A percentile compares a stretch with the other conserved stretches of the same genome.
These are phyloP conservation scores for Calosoma granatense DNA, from an alignment of 1,140 invertebrate genomes.

Conservation along the genomic window DNA sequence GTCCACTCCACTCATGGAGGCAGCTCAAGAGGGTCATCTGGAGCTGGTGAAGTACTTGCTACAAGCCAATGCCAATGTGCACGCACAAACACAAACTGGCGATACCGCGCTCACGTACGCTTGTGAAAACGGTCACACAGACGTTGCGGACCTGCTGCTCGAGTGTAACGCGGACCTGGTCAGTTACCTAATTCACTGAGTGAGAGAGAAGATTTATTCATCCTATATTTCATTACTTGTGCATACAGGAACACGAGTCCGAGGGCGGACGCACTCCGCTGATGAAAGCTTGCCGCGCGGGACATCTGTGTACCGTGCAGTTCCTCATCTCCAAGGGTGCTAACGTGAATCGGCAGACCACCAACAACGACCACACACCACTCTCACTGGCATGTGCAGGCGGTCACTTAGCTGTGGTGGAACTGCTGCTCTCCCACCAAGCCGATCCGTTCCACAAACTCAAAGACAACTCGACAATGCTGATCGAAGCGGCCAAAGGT, in stretches of 20 bases:
- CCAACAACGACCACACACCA: constrained; percentile 97
- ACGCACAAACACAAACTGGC: constrained; percentile 87
- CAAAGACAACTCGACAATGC: constrained; percentile 97
- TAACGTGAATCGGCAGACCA: constrained; percentile 88
- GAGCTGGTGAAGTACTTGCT: constrained; percentile 85
- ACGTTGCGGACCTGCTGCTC: constrained; percentile 82
- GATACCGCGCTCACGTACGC: constrained; percentile 98
- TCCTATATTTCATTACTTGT: no score
- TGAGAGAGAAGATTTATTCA: no score
- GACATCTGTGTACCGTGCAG: constrained; percentile 96
- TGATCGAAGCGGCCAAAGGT: constrained; percentile 96
- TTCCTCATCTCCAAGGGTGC: constrained; percentile 90
- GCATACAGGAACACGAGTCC: constrained; percentile 83
- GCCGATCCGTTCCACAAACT: constrained; percentile 94
- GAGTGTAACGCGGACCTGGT: constrained; percentile 81
- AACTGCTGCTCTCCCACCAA: constrained; percentile 77
- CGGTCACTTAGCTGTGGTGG: constrained; percentile 87
- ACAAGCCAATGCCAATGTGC: constrained; percentile 77
- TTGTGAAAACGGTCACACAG: constrained; percentile 92
- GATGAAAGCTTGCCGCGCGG: constrained; percentile 98
- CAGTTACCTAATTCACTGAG: constrained; percentile 26
- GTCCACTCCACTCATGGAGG: constrained; percentile 96
- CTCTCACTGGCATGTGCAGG: constrained; percentile 94
- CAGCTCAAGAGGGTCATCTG: constrained; percentile 92
- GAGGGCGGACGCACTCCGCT: constrained; percentile 90